These are phyloP conservation scores for Furcifer pardalis DNA, from an alignment of 2,797 vertebrate species.

Conservation along the genomic window DNA sequence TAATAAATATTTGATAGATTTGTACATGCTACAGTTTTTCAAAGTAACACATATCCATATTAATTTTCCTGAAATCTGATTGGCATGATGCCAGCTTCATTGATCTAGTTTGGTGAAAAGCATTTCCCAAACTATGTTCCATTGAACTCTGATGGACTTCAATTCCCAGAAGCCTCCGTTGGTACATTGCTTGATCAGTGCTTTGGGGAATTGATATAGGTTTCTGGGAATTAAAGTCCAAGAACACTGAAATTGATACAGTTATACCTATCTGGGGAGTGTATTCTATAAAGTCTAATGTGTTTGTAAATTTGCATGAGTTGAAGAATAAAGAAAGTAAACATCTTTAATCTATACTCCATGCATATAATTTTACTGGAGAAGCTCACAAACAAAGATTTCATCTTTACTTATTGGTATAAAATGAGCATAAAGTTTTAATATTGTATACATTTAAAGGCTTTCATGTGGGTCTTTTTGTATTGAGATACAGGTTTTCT, in stretches of 20 bases:
- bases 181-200: too few relatives aligned
- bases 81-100: background rate
- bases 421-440: background rate
- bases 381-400: conserved; percentile 19
- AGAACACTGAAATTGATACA: too few relatives aligned
- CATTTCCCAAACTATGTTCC: too few relatives aligned
- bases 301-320: conserved; percentile 3
- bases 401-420: background rate
- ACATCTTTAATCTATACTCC: background rate
- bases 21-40: background rate
- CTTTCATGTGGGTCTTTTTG: background rate
- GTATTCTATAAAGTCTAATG: background rate
- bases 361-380: background rate
- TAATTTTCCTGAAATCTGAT: background rate
- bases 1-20: background rate
- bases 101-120: too few relatives aligned
- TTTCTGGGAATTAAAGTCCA: too few relatives aligned
- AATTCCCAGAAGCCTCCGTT: too few relatives aligned
- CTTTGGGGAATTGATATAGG: too few relatives aligned
- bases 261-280: background rate
- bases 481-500: background rate
- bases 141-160: too few relatives aligned
- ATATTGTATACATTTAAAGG: background rate
- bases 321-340: background rate
- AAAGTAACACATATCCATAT: background rate